phyloP scores from a whole-genome alignment of 1,140 invertebrate genomes.

The Apis laboriosa region DNA sequence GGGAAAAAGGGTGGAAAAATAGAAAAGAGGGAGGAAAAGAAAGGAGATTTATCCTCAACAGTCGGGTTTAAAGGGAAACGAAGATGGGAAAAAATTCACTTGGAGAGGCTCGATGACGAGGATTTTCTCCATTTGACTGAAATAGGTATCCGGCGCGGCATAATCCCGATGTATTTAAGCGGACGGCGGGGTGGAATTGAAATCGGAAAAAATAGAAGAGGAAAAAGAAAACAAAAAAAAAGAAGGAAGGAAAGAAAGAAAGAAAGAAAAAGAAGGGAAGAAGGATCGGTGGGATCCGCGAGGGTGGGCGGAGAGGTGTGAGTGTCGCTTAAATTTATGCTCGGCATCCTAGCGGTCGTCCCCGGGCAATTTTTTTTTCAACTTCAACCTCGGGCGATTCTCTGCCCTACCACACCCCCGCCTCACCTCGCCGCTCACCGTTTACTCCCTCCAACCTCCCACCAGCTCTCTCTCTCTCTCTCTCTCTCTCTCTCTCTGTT shows the following conservation, averaged over 20 bases:
- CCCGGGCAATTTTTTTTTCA: constrained; percentile 72
- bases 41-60: neutral
- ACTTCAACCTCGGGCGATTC: constrained; percentile 62
- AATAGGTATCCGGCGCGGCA: constrained; percentile 7
- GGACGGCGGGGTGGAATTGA: constrained; percentile 49
- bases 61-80: neutral
- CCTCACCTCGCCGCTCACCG: no score
- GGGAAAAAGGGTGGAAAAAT: no score
- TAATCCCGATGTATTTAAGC: constrained; percentile 57
- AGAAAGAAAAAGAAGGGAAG: constrained; percentile 20
- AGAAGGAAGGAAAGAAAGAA: neutral
- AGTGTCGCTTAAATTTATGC: constrained; percentile 74
- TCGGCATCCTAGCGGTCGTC: constrained; percentile 66
- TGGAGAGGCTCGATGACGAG: neutral
- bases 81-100: neutral
- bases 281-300: constrained; percentile 40
- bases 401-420: constrained; percentile 13
- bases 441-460: neutral
- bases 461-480: neutral
- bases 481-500: constrained; percentile 32
- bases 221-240: constrained; percentile 19
- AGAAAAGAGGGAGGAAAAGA: no score
- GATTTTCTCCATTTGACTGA: constrained; percentile 5
- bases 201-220: constrained; percentile 45
- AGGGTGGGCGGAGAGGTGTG: constrained; percentile 50